Evolutionary conservation across 1,140 invertebrate genomes (phyloP), one percentile per base, ranked within the genome.

Genomic region (Bombus cullumanus): DNA sequence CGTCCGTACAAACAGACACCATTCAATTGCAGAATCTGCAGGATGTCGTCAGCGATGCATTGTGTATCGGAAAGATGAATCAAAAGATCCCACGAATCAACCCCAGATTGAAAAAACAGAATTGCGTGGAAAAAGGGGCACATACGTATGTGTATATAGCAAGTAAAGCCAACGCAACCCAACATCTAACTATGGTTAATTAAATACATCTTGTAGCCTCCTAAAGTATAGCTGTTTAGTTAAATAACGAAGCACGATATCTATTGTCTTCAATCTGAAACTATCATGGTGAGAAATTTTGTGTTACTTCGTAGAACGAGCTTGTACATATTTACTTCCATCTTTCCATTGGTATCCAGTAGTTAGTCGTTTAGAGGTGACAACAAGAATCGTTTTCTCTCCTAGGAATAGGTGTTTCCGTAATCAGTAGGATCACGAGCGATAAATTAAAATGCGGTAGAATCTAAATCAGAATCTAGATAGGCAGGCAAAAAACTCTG

Each of bases 361-460:
- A 15, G 22, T 41, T 59, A 39, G 22, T 13, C 22, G 62, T 39
- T 39, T 15, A 25, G 13, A 43, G 5, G 47, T 13, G 37, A 28
- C 47, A 22, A 78, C 12, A 4, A 34, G 28, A 3, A 5, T 78
- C 57, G 57, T 81, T 53, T 53, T 31, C 43, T 64, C 41, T 9
- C 53, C 13, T 18, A 25, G 34, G 43, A 68, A 89, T 75, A 64
- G 81, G 39, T 74, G 86, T 84, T 66, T 77, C 68, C 57, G 31
- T 89, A 89, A 89, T 87, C 88, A 62, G 64, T 76, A 53, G 82
- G 43, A 90, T 89, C 81, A 64, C 53, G 75, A 31, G 47, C 37
- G 84, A 91, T 92, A 91, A 92, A 91, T 92, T 89, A 86, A 88
- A 90, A 81, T 28, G n/a, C 31, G 83, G 75, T 39, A 25, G 73